Percentiles rank a stretch among this genome's conserved stretches.
phyloP scores from a whole-genome alignment of 2,113 vertebrate species.

The Notarius lentiginosus region DNA sequence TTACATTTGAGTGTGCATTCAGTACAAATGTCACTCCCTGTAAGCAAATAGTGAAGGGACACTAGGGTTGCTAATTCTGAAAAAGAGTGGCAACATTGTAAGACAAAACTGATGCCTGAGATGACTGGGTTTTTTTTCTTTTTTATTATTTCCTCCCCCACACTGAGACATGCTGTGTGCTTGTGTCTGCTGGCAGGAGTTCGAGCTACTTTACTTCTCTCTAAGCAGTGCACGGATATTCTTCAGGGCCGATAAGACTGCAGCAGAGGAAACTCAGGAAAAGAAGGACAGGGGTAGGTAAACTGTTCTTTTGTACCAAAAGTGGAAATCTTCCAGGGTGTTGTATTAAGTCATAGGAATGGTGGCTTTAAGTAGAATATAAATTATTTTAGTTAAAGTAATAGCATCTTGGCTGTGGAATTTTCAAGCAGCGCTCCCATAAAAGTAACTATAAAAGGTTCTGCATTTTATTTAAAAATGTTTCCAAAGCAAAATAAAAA shows the following conservation, averaged over 20 bases:
- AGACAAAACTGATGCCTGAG: too few species aligned
- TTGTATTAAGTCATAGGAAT: background rate
- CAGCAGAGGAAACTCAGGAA: slow-evolving; percentile 94
- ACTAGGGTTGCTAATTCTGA: background rate
- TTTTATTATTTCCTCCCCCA: background rate
- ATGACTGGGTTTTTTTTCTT: background rate
- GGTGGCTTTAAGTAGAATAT: background rate
- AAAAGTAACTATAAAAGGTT: background rate
- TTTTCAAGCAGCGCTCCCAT: background rate
- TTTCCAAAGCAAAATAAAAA: background rate
- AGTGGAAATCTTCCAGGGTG: background rate
- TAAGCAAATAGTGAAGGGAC: background rate
- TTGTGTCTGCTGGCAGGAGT: slow-evolving; percentile 80
- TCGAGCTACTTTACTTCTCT: slow-evolving; percentile 97
- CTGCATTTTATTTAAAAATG: background rate
- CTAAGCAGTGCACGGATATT: slow-evolving; percentile 97
- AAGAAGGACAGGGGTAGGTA: slow-evolving; percentile 89
- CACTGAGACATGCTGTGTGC: background rate
- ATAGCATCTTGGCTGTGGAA: background rate
- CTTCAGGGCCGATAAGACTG: slow-evolving; percentile 97
- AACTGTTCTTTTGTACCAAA: background rate
- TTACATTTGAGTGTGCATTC: background rate
- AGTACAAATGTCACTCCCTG: background rate
- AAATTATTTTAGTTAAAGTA: background rate
- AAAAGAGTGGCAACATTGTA: background rate